phyloP scores from a whole-genome alignment of 1,140 invertebrate species.

The Zophobas atratus region DNA sequence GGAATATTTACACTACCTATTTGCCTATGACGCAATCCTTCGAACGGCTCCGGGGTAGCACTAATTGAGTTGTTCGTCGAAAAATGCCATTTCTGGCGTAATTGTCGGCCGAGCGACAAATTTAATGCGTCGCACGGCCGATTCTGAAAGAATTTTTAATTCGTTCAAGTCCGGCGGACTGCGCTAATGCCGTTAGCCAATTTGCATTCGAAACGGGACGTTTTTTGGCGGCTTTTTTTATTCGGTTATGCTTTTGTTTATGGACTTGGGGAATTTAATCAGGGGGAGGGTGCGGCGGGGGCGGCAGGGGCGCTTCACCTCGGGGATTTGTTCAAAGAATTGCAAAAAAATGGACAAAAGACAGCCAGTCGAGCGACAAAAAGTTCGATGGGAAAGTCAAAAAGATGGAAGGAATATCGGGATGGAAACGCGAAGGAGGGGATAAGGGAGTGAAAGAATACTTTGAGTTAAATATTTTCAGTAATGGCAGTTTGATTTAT shows the following conservation, averaged over 20 bases:
- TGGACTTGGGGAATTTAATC: conserved; percentile 49
- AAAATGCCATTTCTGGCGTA: conserved; percentile 22
- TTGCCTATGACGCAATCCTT: conserved; percentile 15
- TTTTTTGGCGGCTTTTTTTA: conserved; percentile 41
- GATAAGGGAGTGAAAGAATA: too few relatives aligned
- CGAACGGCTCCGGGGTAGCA: not conserved
- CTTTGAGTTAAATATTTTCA: too few relatives aligned
- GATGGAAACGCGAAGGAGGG: too few relatives aligned
- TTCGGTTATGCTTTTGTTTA: conserved; percentile 49
- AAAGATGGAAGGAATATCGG: too few relatives aligned
- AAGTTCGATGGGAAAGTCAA: too few relatives aligned
- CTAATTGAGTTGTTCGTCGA: conserved; percentile 16
- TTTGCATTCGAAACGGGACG: conserved; percentile 51
- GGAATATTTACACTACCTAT: conserved; percentile 38
- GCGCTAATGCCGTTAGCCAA: conserved; percentile 47
- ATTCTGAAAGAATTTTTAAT: conserved; percentile 54
- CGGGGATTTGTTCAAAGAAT: too few relatives aligned
- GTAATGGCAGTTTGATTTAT: too few relatives aligned
- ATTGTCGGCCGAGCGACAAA: conserved; percentile 24
- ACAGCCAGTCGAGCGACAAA: too few relatives aligned
- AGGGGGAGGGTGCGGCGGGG: conserved; percentile 16
- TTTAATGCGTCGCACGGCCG: conserved; percentile 43
- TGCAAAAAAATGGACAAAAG: too few relatives aligned
- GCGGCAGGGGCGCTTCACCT: too few relatives aligned
- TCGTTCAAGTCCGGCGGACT: conserved; percentile 46